Base-by-base conservation (phyloP, 2,888 invertebrate species). In the Caenorhabditis panamensis region DNA sequence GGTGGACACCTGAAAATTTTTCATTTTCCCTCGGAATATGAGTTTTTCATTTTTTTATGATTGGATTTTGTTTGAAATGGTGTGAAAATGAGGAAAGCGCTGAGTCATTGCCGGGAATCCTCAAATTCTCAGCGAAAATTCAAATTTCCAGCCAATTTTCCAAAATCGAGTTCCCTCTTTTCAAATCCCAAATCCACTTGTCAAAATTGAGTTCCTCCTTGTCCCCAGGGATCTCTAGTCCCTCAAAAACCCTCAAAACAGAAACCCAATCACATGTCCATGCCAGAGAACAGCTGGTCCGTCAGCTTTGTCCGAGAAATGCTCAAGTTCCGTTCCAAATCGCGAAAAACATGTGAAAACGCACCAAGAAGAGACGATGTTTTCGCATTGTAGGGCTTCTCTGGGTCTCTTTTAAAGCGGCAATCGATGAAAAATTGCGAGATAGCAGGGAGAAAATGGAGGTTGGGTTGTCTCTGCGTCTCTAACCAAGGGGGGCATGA, bases 381-480 rank as follows among this genome's bases (percentile, higher is more conserved):
- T 64, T 66, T 67, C 24, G 26, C 20, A 24, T 28, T 41, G 44
- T 54, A 63, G 72, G 58, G 62, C 47, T 44, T 62, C 37, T 66
- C 67, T 67, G 75, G 61, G 61, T 67, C 75, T 67, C 36, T 20
- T 11, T 6, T 18, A 2, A 36, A 36, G 36, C 13, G 16, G 18
- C 58, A 31, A 73, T 73, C 73, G 58, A 73, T 73, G 64, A 58
- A 47, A 64, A 61, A 41, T 26, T 26, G 54, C 13, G 71, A 71
- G 54, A 71, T 37, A 71, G 16, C 6, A 13, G 28, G 20, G 5
- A 16, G 24, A 56, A 36, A 31, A 13, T 0, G 9, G 62, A 62
- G 71, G n/a, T n/a, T n/a, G 62, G 41, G 61, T 16, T 9, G 49
- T 6, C 20, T 41, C 54, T 56, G 53, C n/a, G 44, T 67, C 67